Percentiles rank a stretch among this genome's conserved stretches.
phyloP scores from a whole-genome alignment of 1,140 invertebrate genomes.

The Radopholus similis region DNA sequence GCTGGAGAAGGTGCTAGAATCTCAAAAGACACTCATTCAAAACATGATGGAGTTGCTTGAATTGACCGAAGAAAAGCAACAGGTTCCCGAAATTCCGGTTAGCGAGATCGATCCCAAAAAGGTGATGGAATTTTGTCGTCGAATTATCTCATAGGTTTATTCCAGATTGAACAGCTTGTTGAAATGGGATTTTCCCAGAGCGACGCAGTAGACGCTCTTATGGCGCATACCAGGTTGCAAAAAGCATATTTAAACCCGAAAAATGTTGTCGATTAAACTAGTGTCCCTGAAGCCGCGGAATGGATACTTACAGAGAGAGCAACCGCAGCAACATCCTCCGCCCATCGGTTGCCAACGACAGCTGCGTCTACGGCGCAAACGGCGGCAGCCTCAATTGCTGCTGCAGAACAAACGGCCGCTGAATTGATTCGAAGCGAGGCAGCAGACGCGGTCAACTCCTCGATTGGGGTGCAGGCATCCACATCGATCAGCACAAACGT shows the following conservation, averaged over 20 bases:
- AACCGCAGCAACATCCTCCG: too few species aligned
- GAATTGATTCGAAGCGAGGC: neutral
- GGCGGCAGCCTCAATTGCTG: neutral
- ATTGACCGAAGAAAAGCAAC: constrained; percentile 25
- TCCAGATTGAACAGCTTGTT: constrained; percentile 23
- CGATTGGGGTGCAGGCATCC: neutral
- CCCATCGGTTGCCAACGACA: too few species aligned
- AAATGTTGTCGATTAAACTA: too few species aligned
- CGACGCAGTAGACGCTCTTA: constrained; percentile 31
- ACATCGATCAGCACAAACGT: neutral
- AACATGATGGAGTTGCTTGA: constrained; percentile 24
- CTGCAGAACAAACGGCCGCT: neutral
- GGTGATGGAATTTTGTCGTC: neutral
- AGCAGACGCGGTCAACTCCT: neutral
- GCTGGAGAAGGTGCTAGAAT: constrained; percentile 14
- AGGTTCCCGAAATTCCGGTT: constrained; percentile 12
- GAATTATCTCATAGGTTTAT: neutral
- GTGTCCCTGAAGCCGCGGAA: constrained; percentile 16
- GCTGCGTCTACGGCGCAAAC: neutral
- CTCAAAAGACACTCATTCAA: constrained; percentile 15
- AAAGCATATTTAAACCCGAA: too few species aligned
- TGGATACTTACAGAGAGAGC: neutral
- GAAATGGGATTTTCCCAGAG: constrained; percentile 37
- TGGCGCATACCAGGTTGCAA: constrained; percentile 17
- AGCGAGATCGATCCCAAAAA: constrained; percentile 26